Evolutionary conservation across 2,113 vertebrate species (phyloP).

Genomic region (Circaetus cinerascens): DNA sequence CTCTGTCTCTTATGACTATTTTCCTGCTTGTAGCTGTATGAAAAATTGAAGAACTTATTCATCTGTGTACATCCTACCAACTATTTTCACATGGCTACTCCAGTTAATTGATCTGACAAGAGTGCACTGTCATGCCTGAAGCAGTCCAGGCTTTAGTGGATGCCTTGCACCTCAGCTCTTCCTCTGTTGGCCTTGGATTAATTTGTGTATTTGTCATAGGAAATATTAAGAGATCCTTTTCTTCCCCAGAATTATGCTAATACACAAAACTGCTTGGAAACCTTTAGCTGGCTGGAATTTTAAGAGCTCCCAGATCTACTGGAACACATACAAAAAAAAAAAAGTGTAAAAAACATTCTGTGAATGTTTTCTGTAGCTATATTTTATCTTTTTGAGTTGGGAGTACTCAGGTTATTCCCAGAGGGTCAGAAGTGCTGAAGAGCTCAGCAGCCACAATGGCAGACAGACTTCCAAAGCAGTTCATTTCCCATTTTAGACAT

Average conservation of each 20-base stretch:
- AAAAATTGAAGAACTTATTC: constrained; percentile 38
- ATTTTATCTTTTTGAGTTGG: background rate
- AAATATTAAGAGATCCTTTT: background rate
- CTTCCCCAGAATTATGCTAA: background rate
- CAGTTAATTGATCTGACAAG: constrained; percentile 43
- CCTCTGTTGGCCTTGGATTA: background rate
- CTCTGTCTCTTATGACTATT: background rate
- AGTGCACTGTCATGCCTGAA: constrained; percentile 16
- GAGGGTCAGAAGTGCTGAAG: background rate
- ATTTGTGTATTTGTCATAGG: background rate
- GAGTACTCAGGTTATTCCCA: background rate
- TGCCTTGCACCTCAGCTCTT: background rate
- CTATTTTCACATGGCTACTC: constrained; percentile 37
- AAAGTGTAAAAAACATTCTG: background rate
- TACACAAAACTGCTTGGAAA: background rate
- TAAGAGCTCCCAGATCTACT: background rate
- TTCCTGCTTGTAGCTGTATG: constrained; percentile 1
- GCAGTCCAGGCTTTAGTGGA: background rate
- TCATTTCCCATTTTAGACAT: background rate
- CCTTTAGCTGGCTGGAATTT: background rate
- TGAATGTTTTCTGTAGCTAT: background rate
- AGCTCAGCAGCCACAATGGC: background rate
- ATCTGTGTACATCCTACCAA: background rate
- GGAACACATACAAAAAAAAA: background rate
- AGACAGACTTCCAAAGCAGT: background rate